phyloP scores from a whole-genome alignment of 2,888 invertebrate species.

The Protonemura montana region DNA sequence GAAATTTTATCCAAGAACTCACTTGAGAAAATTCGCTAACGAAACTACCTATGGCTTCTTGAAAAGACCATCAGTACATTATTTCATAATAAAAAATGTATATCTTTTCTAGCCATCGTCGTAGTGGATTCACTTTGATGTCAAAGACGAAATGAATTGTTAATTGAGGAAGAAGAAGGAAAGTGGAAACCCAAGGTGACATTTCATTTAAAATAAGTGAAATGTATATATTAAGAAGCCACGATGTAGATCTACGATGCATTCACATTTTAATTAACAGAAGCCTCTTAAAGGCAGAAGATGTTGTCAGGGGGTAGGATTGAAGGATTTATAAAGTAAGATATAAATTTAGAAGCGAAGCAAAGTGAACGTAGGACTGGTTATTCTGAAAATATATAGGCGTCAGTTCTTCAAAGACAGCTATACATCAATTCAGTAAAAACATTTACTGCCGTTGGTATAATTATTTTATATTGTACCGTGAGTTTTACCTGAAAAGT shows the following conservation, averaged over 20 bases:
- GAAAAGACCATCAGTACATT: not conserved
- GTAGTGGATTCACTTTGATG: not conserved
- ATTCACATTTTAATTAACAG: conserved; percentile 7
- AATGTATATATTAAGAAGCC: not conserved
- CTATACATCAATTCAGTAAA: not conserved
- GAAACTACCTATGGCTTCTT: not conserved
- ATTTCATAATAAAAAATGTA: not conserved
- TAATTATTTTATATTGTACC: not conserved
- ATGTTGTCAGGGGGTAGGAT: not conserved
- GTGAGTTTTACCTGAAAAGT: not conserved
- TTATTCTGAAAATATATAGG: not conserved
- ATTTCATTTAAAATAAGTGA: conserved; percentile 7
- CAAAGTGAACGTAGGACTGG: not conserved
- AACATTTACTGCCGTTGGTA: not conserved
- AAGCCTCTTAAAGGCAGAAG: not conserved
- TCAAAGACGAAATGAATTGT: not conserved
- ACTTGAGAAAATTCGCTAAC: not conserved
- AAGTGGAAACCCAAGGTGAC: not conserved
- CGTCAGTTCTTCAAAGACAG: not conserved
- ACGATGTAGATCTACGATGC: not conserved
- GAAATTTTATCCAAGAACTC: not conserved
- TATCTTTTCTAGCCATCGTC: not conserved
- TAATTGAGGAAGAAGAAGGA: conserved; percentile 4
- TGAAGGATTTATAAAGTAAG: not conserved
- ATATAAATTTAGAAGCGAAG: not conserved